Base-by-base conservation (phyloP, 1,140 invertebrate species). In the Melitaea cinxia region DNA sequence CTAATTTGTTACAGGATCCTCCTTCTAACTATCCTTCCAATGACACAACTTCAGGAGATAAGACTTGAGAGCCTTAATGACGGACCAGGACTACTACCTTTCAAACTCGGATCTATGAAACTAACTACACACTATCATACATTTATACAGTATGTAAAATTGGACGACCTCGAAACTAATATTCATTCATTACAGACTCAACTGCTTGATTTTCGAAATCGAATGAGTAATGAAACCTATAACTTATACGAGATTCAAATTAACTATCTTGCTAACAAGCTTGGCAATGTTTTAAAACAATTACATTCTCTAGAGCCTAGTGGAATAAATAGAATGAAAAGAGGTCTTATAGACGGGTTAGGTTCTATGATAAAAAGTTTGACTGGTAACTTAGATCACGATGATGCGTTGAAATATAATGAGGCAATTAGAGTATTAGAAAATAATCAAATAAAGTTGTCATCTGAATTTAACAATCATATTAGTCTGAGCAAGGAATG, bases 291-390 rank as follows among this genome's bases (percentile, higher is more conserved):
- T 54, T 65, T 52, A 49, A 23, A 61, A 15, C 68, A 68, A 45
- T 52, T 74, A 24, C 10, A 60, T 7, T 66, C 68, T 9, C 70
- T 77, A 54, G 59, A 71, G 26, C 47, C 64, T 19, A 68, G n/a
- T n/a, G n/a, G n/a, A n/a, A n/a, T n/a, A n/a, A n/a, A 49, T 56
- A 63, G 74, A 26, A 42, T 19, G 26, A 74, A 72, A 58, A 58
- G 69, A 68, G 67, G 72, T 19, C 70, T 75, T 21, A 57, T 77
- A 14, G 63, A 72, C 47, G 54, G 70, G 7, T 33, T 79, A 17
- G 74, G 72, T 10, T 69, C 72, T 2, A 55, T 77, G 15, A 70
- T 74, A 50, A 79, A 77, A 59, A 73, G 72, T 54, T 55, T 77
- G 35, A 65, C 70, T 0, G 72, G 72, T 9, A 74, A 79, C 50